Evolutionary conservation across 2,888 invertebrate genomes (phyloP), one percentile per base, ranked within the genome.

Genomic region (Drosophila emarginata): DNA sequence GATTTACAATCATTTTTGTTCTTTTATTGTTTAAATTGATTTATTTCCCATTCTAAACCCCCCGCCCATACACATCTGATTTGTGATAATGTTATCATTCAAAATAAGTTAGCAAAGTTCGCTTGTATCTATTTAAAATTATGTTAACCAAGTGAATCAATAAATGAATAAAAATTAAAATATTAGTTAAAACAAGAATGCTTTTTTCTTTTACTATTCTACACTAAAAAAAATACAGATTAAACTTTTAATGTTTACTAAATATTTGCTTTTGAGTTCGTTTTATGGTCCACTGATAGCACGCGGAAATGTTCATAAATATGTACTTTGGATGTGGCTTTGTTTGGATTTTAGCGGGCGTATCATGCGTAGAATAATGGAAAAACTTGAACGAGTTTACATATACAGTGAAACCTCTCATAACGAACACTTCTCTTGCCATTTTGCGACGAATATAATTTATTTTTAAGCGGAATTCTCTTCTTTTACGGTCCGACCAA

Each of bases 31-130:
- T 77, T 61, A 68, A 74, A 60, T 71, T 77, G 76, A 80, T 75
- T 85, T 71, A 74, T 69, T 64, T 39, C 40, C 28, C 53, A 53
- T 40, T 26, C 37, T 39, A 23, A 63, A n/a, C n/a, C 23, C 23
- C 18, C 45, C 45, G 11, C 51, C 67, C 57, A 61, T 36, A 51
- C 65, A 65, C 74, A 67, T 56, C 51, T 67, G 64, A 71, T 84
- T 85, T 85, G 85, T 82, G 82, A 82, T 82, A 82, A 78, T 56
- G 77, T 70, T 81, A 70, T 70, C 71, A 71, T 71, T 52, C 60
- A 45, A 45, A 45, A 61, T 77, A 81, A 79, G 79, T 73, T 66
- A 83, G 79, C 84, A 52, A 67, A 69, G 69, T 74, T 77, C 77
- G 66, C 70, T 68, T 79, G 68, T 82, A 84, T 81, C 82, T 82